Evolutionary conservation across 2,888 invertebrate genomes (phyloP).

Genomic region (Thereva unica): DNA sequence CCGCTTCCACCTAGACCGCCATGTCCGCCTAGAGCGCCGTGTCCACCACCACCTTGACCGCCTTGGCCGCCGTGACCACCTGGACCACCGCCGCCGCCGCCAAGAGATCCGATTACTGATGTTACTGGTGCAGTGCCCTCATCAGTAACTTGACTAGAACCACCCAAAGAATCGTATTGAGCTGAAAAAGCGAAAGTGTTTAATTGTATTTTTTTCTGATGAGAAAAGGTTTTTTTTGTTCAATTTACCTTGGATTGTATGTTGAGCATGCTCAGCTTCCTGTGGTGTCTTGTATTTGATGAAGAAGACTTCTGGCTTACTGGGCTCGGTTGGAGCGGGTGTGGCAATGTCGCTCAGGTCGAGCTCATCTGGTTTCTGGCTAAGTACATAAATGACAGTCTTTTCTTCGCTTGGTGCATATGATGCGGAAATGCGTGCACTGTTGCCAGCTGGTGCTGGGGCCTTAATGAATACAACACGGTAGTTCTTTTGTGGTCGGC

Average conservation of each 20-base stretch:
- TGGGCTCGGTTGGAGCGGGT: conserved; percentile 42
- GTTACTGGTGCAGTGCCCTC: conserved; percentile 51
- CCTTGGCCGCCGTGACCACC: too few species aligned
- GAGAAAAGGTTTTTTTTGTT: background rate
- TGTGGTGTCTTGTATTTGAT: conserved; percentile 44
- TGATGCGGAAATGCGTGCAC: conserved; percentile 31
- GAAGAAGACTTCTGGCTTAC: conserved; percentile 45
- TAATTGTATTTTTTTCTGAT: conserved; percentile 1
- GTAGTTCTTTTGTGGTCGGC: conserved; percentile 53
- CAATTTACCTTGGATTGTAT: conserved; percentile 42
- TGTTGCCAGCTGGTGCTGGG: conserved; percentile 44
- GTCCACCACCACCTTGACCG: too few species aligned
- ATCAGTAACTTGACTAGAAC: conserved; percentile 51
- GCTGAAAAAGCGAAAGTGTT: conserved; percentile 42
- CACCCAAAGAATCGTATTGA: conserved; percentile 54
- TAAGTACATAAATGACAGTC: conserved; percentile 45
- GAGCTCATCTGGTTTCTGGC: conserved; percentile 41
- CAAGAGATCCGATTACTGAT: conserved; percentile 51
- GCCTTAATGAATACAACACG: conserved; percentile 57
- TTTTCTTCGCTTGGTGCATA: conserved; percentile 44
- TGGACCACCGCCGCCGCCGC: conserved; percentile 37
- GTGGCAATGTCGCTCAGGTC: conserved; percentile 35
- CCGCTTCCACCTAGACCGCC: background rate
- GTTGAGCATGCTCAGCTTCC: conserved; percentile 43
- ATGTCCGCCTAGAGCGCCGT: conserved; percentile 48